Conservation (phyloP, 2,113 vertebrate species). For the Tachycineta bicolor region DNA sequence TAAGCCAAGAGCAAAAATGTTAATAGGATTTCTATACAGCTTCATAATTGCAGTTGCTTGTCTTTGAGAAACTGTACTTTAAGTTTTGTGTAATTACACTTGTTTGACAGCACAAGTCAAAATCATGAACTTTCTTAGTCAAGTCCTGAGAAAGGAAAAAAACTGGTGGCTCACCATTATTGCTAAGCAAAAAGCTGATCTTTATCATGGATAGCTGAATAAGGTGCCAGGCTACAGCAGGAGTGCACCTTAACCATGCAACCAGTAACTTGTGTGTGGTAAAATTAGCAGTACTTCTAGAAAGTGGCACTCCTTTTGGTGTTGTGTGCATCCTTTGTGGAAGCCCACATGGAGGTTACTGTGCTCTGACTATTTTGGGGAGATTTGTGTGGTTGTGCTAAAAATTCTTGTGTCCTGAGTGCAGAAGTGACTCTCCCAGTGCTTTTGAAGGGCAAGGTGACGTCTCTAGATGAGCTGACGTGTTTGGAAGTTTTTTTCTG, state of each 20-base stretch:
- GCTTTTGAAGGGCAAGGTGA: not conserved
- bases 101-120: not conserved
- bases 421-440: not conserved
- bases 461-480: not conserved
- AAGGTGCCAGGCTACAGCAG: not conserved
- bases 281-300: not conserved
- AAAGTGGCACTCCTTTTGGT: not conserved
- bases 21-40: not conserved
- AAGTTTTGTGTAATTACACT: not conserved
- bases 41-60: not conserved
- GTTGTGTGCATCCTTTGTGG: not conserved
- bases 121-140: not conserved
- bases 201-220: not conserved
- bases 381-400: not conserved
- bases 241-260: not conserved
- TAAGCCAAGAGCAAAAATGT: not conserved
- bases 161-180: not conserved
- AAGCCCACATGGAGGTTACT: not conserved
- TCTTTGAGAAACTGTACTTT: not conserved
- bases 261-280: not conserved
- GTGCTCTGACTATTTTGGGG: not conserved
- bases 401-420: not conserved
- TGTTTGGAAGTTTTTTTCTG: not conserved
- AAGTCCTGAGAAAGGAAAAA: not conserved
- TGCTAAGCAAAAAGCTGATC: not conserved